phyloP scores from a whole-genome alignment of 1,140 invertebrate genomes.

The Zaprionus africanus region DNA sequence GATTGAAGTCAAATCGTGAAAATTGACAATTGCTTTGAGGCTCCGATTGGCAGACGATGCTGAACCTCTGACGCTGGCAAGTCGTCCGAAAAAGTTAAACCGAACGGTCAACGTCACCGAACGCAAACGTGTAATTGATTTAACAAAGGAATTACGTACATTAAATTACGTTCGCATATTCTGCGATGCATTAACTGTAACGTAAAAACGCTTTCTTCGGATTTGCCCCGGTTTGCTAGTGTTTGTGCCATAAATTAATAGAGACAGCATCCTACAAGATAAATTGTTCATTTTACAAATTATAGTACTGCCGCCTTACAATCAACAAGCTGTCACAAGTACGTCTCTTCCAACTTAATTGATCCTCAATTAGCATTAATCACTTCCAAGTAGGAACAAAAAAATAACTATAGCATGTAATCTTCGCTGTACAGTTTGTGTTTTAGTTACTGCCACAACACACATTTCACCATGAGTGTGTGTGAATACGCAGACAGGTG shows the following conservation, averaged over 20 bases:
- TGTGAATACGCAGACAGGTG: slow-evolving; percentile 59
- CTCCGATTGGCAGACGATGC: slow-evolving; percentile 47
- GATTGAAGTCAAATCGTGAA: slow-evolving; percentile 57
- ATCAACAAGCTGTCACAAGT: slow-evolving; percentile 48
- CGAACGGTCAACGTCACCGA: slow-evolving; percentile 63
- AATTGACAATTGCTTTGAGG: slow-evolving; percentile 44
- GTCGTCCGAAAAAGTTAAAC: slow-evolving; percentile 30
- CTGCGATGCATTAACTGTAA: slow-evolving; percentile 41
- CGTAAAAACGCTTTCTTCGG: slow-evolving; percentile 14
- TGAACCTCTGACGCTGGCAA: slow-evolving; percentile 41
- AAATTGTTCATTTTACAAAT: slow-evolving; percentile 7
- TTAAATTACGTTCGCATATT: not conserved
- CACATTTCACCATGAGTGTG: slow-evolving; percentile 14
- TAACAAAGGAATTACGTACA: slow-evolving; percentile 45
- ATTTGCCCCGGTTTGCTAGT: slow-evolving; percentile 12
- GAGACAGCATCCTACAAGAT: slow-evolving; percentile 6
- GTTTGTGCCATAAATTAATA: slow-evolving; percentile 29
- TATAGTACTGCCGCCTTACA: slow-evolving; percentile 20
- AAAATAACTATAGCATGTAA: slow-evolving; percentile 10
- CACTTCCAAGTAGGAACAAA: slow-evolving; percentile 1
- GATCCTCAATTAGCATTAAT: slow-evolving; percentile 14
- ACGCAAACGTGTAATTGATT: slow-evolving; percentile 60
- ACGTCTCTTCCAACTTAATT: slow-evolving; percentile 37
- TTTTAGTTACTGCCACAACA: slow-evolving; percentile 4
- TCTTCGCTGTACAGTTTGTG: slow-evolving; percentile 25